A percentile compares a stretch with the other conserved stretches of the same genome.
Conservation (phyloP, 2,113 vertebrate species). For the Hassar affinis region DNA sequence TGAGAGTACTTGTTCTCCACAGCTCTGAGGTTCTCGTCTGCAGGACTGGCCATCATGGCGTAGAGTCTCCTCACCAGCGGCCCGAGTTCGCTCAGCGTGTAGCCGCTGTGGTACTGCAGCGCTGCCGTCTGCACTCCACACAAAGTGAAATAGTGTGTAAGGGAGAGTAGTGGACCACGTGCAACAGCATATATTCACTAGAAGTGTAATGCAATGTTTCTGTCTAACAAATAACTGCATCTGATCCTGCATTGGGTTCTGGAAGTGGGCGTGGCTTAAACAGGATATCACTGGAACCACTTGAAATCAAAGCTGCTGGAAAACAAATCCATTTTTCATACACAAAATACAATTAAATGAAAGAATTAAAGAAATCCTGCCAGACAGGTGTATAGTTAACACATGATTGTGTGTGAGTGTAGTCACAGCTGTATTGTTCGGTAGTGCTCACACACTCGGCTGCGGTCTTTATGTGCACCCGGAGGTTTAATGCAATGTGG, state of each 20-base stretch:
- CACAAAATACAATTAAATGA: no score
- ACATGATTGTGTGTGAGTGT: not conserved
- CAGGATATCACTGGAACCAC: not conserved
- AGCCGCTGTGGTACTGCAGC: constrained; percentile 79
- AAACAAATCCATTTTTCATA: no score
- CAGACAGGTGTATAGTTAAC: not conserved
- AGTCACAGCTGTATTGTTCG: no score
- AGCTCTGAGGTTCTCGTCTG: constrained; percentile 68
- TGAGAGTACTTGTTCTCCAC: constrained; percentile 84
- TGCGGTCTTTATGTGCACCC: not conserved
- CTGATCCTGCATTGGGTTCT: not conserved
- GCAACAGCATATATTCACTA: not conserved
- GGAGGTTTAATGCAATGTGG: no score
- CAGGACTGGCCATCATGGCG: constrained; percentile 65
- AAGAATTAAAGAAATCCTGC: no score
- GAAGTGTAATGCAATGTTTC: not conserved
- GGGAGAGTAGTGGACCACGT: not conserved
- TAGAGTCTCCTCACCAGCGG: constrained; percentile 76
- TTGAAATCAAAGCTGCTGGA: no score
- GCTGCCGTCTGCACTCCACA: constrained; percentile 74
- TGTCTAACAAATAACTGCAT: not conserved
- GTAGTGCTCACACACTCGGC: not conserved
- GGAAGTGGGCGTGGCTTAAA: not conserved
- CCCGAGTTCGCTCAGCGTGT: constrained; percentile 69
- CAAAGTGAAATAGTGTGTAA: not conserved